Conservation (phyloP, 2,888 invertebrate species). For the Cetonia aurata region DNA sequence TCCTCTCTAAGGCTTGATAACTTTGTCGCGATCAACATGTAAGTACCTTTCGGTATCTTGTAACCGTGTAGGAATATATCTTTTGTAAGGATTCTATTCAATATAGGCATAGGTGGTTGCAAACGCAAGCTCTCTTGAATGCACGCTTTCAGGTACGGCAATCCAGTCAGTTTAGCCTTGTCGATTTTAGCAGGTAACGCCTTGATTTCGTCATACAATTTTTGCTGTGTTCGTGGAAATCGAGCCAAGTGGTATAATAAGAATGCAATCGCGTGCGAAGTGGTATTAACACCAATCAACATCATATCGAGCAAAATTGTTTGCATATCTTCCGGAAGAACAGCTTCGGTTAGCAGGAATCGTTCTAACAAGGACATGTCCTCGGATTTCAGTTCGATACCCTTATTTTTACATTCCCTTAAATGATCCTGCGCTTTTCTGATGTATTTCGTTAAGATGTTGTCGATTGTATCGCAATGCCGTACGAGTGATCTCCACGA, state of each 20-base stretch:
- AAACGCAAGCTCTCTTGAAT: slow-evolving; percentile 75
- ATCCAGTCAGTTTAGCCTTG: slow-evolving; percentile 57
- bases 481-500: slow-evolving; percentile 71
- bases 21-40: slow-evolving; percentile 75
- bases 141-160: slow-evolving; percentile 74
- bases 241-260: slow-evolving; percentile 77
- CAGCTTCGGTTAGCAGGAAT: slow-evolving; percentile 70
- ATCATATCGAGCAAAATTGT: slow-evolving; percentile 77
- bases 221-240: slow-evolving; percentile 74
- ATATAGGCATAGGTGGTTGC: slow-evolving; percentile 75
- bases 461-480: slow-evolving; percentile 74
- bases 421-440: slow-evolving; percentile 64
- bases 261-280: slow-evolving; percentile 73
- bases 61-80: slow-evolving; percentile 74
- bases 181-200: slow-evolving; percentile 56
- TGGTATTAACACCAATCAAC: slow-evolving; percentile 75
- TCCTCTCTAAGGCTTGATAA: slow-evolving; percentile 73
- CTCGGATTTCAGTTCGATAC: slow-evolving; percentile 45
- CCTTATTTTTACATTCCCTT: slow-evolving; percentile 56
- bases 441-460: slow-evolving; percentile 74
- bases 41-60: slow-evolving; percentile 72
- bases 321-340: slow-evolving; percentile 73
- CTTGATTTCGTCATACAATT: slow-evolving; percentile 73
- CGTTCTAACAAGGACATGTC: slow-evolving; percentile 68
- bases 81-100: slow-evolving; percentile 72